Conservation (phyloP, 2,797 vertebrate genomes). For the Arnoldichthys spilopterus region DNA sequence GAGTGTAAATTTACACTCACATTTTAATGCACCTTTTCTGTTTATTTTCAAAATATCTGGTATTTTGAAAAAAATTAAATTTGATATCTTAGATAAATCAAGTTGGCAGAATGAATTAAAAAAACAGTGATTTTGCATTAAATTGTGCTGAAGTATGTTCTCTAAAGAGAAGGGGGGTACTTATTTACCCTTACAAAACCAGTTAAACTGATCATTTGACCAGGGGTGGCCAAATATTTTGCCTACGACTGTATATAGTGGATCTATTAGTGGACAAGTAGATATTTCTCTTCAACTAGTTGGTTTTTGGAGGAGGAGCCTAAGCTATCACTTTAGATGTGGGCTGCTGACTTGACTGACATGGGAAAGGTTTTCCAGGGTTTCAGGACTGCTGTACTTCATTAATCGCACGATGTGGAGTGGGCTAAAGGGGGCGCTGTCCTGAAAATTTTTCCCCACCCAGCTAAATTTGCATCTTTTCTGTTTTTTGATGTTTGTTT, state of each 20-base stretch:
- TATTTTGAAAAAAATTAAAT: no score
- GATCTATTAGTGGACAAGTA: not conserved
- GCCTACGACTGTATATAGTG: not conserved
- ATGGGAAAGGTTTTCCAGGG: not conserved
- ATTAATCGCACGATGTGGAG: conserved; percentile 54
- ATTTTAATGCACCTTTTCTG: no score
- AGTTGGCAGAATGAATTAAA: no score
- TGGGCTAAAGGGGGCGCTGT: conserved; percentile 7
- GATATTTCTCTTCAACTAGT: not conserved
- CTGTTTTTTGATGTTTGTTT: not conserved
- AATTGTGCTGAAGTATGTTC: no score
- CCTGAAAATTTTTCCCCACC: not conserved
- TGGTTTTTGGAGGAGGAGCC: conserved; percentile 31
- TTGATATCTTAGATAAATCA: no score
- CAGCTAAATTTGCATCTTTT: not conserved
- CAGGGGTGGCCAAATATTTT: no score
- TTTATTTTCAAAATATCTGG: no score
- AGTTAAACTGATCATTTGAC: no score
- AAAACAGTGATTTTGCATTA: no score
- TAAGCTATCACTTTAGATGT: conserved; percentile 5
- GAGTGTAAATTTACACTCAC: no score
- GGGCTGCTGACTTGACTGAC: conserved; percentile 19
- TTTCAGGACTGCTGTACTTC: conserved; percentile 29
- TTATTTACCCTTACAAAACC: no score
- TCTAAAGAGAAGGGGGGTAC: no score